Percentiles rank a stretch among this genome's conserved stretches.
phyloP scores from a whole-genome alignment of 2,888 invertebrate species.

The Leucozona laternaria region DNA sequence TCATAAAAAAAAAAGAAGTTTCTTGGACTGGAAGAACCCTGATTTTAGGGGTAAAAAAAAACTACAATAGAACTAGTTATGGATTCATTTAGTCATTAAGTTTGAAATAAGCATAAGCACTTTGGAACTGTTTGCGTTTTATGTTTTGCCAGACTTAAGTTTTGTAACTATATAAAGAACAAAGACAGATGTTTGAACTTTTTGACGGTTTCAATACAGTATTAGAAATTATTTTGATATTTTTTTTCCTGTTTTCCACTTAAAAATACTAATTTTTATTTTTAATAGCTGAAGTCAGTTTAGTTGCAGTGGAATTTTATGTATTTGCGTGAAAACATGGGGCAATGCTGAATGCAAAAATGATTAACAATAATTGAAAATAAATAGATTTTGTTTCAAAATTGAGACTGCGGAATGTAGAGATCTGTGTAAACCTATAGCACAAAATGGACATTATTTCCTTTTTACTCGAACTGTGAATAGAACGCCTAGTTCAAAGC shows the following conservation, averaged over 20 bases:
- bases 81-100: not conserved
- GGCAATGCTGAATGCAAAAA: too few species aligned
- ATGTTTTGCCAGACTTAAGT: not conserved
- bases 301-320: too few species aligned
- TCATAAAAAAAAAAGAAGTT: conserved; percentile 34
- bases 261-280: too few species aligned
- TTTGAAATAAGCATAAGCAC: not conserved
- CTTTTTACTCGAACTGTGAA: not conserved
- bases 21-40: conserved; percentile 10
- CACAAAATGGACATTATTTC: not conserved
- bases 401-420: not conserved
- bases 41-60: not conserved
- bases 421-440: too few species aligned
- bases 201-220: not conserved
- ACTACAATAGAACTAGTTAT: not conserved
- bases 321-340: too few species aligned
- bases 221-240: not conserved
- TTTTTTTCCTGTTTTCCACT: too few species aligned
- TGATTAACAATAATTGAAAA: not conserved
- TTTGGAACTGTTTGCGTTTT: not conserved
- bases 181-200: not conserved
- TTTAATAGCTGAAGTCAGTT: too few species aligned
- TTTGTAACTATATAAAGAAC: not conserved
- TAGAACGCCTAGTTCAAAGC: not conserved
- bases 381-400: not conserved